phyloP scores from a whole-genome alignment of 2,888 invertebrate genomes.

The Pristionchus entomophagus region DNA sequence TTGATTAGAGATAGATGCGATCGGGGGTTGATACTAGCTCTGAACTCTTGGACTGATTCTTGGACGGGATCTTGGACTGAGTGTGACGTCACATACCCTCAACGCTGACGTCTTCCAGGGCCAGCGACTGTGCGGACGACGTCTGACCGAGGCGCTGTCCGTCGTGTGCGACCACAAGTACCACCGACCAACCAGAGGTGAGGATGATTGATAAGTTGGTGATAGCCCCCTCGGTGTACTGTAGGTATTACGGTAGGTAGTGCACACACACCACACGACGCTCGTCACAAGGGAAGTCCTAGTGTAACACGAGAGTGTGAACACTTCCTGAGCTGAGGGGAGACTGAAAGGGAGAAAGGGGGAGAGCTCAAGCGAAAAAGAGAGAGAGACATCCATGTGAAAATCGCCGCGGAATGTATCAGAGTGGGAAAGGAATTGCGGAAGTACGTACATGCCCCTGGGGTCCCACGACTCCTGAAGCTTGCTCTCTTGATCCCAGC shows the following conservation, averaged over 20 bases:
- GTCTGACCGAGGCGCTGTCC: conserved; percentile 37
- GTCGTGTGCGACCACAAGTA: conserved; percentile 41
- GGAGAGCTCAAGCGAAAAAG: neutral
- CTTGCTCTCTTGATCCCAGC: too few relatives aligned
- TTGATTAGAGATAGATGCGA: neutral
- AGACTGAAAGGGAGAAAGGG: neutral
- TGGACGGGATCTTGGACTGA: too few relatives aligned
- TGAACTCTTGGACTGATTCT: too few relatives aligned
- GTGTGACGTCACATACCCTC: neutral
- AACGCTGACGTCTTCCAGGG: neutral
- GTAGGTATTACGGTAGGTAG: neutral
- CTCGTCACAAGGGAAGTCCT: conserved; percentile 29
- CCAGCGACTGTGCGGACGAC: conserved; percentile 41
- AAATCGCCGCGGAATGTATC: neutral
- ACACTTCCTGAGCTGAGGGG: conserved; percentile 18
- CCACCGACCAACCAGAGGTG: conserved; percentile 33
- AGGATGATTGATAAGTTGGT: neutral
- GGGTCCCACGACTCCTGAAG: too few relatives aligned
- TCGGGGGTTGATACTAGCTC: too few relatives aligned
- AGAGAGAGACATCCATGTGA: conserved; percentile 5
- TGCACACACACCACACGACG: neutral
- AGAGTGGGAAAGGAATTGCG: neutral
- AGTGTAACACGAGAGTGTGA: conserved; percentile 31
- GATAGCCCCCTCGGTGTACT: neutral
- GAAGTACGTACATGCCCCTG: neutral